Percentiles rank a stretch among this genome's conserved stretches.
Evolutionary conservation across 2,797 vertebrate genomes (phyloP).

Genomic region (Xyrichtys novacula): DNA sequence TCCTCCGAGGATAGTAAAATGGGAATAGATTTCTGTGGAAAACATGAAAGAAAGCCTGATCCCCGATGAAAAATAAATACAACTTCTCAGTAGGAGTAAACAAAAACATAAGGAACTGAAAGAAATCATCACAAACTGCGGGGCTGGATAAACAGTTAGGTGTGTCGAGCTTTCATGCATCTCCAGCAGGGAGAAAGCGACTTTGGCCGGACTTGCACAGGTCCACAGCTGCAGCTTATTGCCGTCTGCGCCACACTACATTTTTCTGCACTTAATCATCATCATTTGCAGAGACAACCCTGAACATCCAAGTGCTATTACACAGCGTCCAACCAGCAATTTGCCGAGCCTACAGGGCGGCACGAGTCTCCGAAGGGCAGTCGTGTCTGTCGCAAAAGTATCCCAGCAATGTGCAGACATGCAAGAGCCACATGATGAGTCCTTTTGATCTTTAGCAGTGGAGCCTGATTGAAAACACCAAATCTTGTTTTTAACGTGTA

Average conservation of each 20-base stretch:
- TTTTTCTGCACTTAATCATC: constrained; percentile 55
- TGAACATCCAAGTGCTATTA: constrained; percentile 49
- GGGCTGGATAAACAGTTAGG: constrained; percentile 42
- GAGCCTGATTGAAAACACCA: constrained; percentile 22
- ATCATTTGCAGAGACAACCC: constrained; percentile 42
- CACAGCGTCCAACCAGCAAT: constrained; percentile 45
- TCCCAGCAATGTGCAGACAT: constrained; percentile 57
- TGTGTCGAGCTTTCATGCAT: constrained; percentile 74
- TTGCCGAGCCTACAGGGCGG: constrained; percentile 21
- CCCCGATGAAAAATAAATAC: constrained; percentile 82
- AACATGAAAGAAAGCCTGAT: constrained; percentile 67
- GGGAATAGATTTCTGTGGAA: constrained; percentile 61
- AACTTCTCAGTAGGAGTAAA: constrained; percentile 75
- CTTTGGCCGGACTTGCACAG: constrained; percentile 35
- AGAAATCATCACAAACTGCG: constrained; percentile 54
- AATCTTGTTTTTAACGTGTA: constrained; percentile 27
- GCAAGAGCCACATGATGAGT: constrained; percentile 42
- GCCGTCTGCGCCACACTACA: constrained; percentile 29
- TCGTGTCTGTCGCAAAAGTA: constrained; percentile 31
- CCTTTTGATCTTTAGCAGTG: constrained; percentile 30
- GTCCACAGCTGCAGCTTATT: constrained; percentile 35
- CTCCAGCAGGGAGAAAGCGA: constrained; percentile 51
- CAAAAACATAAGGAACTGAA: constrained; percentile 61
- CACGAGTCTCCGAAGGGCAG: constrained; percentile 35
- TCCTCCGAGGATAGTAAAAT: constrained; percentile 47